Evolutionary conservation across 1,140 invertebrate species (phyloP).

Genomic region (Elysia chlorotica): DNA sequence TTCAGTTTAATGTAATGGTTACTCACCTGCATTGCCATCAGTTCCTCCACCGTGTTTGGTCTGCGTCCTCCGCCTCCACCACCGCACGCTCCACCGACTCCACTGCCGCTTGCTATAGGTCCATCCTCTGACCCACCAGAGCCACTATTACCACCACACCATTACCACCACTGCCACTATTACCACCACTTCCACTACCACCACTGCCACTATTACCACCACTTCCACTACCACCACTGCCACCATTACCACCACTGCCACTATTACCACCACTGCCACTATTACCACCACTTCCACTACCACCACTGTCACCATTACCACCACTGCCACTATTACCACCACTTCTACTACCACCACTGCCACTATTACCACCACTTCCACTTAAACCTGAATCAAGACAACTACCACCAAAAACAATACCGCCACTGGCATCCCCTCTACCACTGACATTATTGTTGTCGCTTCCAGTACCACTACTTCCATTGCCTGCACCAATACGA

Average conservation of each 20-base stretch:
- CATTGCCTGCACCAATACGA: background rate
- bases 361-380: background rate
- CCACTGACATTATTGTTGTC: background rate
- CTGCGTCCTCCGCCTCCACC: too few relatives aligned
- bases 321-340: background rate
- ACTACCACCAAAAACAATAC: background rate
- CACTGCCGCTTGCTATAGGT: too few relatives aligned
- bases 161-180: background rate
- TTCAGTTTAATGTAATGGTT: too few relatives aligned
- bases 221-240: background rate
- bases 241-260: background rate
- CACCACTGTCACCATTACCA: background rate
- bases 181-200: background rate
- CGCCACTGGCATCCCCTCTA: background rate
- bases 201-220: background rate
- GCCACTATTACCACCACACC: background rate
- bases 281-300: background rate
- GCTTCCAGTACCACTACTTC: background rate
- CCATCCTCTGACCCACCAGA: too few relatives aligned
- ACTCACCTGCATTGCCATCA: too few relatives aligned
- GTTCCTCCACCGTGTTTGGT: too few relatives aligned
- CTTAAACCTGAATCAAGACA: background rate
- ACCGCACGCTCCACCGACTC: too few relatives aligned
- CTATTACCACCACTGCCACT: background rate
- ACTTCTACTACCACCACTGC: background rate